Evolutionary conservation across 2,113 vertebrate species (phyloP).

Genomic region (Galemys pyrenaicus): DNA sequence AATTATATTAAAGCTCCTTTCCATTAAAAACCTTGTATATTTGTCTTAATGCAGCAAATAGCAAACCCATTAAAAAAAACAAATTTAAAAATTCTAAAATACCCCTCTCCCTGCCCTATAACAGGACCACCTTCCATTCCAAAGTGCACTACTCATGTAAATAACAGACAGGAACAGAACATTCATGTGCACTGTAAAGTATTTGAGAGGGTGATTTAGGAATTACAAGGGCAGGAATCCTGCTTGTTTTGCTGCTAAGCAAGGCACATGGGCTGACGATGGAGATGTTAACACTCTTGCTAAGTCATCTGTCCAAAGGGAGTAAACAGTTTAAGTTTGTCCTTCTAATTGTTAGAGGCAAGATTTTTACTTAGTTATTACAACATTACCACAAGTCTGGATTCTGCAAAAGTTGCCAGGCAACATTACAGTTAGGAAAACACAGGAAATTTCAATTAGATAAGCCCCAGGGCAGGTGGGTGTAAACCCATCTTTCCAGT

Average conservation of each 20-base stretch:
- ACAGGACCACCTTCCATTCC: not conserved
- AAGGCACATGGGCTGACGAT: slow-evolving; percentile 5
- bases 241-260: slow-evolving; percentile 17
- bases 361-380: slow-evolving; percentile 61
- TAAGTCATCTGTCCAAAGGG: slow-evolving; percentile 46
- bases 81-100: no score
- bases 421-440: slow-evolving; percentile 65
- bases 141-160: not conserved
- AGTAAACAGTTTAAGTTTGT: slow-evolving; percentile 63
- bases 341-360: slow-evolving; percentile 9
- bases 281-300: not conserved
- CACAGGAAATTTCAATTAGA: slow-evolving; percentile 59
- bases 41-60: no score
- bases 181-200: slow-evolving; percentile 2
- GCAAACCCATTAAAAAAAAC: no score
- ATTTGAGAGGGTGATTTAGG: slow-evolving; percentile 21
- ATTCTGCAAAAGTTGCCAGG: slow-evolving; percentile 71
- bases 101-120: no score
- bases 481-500: not conserved
- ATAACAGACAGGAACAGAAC: not conserved
- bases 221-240: not conserved
- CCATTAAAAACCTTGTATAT: no score
- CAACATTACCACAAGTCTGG: slow-evolving; percentile 52
- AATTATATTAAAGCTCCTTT: no score
- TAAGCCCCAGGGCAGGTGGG: slow-evolving; percentile 44